phyloP scores from a whole-genome alignment of 2,113 vertebrate genomes.

The Gambusia holbrooki region DNA sequence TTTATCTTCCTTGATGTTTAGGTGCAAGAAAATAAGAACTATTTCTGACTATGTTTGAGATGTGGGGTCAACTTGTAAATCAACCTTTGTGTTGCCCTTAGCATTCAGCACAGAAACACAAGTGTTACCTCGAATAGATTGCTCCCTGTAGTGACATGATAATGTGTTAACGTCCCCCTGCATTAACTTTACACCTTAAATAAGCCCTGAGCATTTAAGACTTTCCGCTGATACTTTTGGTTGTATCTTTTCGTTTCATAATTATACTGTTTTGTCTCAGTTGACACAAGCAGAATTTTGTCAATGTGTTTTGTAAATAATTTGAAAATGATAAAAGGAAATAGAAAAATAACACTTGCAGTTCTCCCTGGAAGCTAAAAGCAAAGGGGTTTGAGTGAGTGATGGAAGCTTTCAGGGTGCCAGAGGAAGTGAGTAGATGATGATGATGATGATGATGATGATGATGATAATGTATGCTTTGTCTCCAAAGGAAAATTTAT shows the following conservation, averaged over 20 bases:
- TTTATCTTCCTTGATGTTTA: slow-evolving; percentile 30
- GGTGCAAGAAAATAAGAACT: slow-evolving; percentile 41
- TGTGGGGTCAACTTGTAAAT: slow-evolving; percentile 68
- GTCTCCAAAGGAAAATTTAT: too few relatives aligned
- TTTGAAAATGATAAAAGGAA: background rate
- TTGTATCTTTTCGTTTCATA: background rate
- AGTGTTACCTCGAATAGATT: slow-evolving; percentile 32
- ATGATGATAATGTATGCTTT: too few relatives aligned
- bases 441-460: too few relatives aligned
- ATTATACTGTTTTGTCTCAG: background rate
- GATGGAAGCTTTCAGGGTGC: slow-evolving; percentile 12
- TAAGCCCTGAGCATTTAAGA: slow-evolving; percentile 3
- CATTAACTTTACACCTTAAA: slow-evolving; percentile 10
- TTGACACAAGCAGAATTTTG: background rate
- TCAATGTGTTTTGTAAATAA: background rate
- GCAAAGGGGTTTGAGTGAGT: slow-evolving; percentile 29
- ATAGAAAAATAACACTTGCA: slow-evolving; percentile 62
- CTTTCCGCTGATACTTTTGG: background rate
- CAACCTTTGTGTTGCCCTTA: slow-evolving; percentile 47
- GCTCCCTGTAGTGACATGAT: slow-evolving; percentile 7
- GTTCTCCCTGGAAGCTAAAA: slow-evolving; percentile 13
- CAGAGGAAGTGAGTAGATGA: background rate
- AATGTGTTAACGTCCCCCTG: slow-evolving; percentile 19
- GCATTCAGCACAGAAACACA: slow-evolving; percentile 46
- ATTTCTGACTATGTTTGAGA: slow-evolving; percentile 60